These are phyloP conservation scores for Chaitophorus viminalis DNA, from an alignment of 2,888 invertebrate genomes.

Conservation along the genomic window DNA sequence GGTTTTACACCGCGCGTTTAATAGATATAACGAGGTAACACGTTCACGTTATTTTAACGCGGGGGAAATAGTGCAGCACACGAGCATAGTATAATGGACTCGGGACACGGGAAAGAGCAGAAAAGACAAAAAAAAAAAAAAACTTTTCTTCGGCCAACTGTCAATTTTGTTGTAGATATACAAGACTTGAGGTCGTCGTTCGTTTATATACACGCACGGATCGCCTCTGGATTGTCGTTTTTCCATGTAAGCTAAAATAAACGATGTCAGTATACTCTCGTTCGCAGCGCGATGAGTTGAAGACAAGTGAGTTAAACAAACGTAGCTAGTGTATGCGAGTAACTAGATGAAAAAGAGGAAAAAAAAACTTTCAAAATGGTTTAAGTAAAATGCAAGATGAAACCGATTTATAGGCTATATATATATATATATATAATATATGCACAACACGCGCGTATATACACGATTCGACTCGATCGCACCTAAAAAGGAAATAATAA, in stretches of 20 bases:
- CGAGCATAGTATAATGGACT: too few relatives aligned
- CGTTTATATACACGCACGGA: background rate
- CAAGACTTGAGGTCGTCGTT: background rate
- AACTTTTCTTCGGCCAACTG: constrained; percentile 27
- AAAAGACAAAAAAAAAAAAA: background rate
- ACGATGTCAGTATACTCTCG: background rate
- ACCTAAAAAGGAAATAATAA: constrained; percentile 28
- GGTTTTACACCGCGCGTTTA: background rate
- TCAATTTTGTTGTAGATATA: constrained; percentile 23
- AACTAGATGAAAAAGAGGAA: too few relatives aligned
- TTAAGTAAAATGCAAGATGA: background rate
- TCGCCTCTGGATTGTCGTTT: constrained; percentile 7
- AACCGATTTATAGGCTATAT: too few relatives aligned
- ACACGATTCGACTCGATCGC: background rate
- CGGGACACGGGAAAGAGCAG: background rate
- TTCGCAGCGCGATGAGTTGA: background rate
- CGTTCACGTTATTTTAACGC: background rate
- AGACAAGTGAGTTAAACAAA: background rate
- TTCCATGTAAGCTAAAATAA: constrained; percentile 20
- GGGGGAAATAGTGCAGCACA: background rate
- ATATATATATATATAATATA: too few relatives aligned
- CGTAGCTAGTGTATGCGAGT: background rate
- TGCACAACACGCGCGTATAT: background rate
- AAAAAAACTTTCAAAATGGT: constrained; percentile 4
- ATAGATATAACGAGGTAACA: too few relatives aligned